Percentiles rank a stretch among this genome's conserved stretches.
Evolutionary conservation across 1,140 invertebrate species (phyloP).

Genomic region (Harpegnathos saltator): DNA sequence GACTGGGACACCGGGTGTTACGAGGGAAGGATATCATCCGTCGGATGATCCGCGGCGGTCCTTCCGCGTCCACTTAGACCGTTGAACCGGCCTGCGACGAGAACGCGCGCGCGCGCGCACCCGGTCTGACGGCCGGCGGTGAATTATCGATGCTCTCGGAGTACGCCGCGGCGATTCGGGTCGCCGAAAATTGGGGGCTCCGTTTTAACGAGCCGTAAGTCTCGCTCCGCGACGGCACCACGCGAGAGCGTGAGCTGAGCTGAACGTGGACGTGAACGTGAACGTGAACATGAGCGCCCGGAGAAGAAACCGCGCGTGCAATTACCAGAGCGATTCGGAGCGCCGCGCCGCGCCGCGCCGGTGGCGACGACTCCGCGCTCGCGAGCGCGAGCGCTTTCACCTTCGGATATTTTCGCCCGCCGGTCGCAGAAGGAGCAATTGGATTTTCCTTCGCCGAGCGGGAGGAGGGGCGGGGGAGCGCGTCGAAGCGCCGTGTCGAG

Average conservation of each 20-base stretch:
- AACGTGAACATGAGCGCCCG: background rate
- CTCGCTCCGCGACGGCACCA: slow-evolving; percentile 9
- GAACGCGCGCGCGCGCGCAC: too few relatives aligned
- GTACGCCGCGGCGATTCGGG: slow-evolving; percentile 29
- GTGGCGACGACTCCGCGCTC: background rate
- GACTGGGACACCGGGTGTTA: background rate
- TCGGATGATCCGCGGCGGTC: too few relatives aligned
- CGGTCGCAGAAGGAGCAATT: slow-evolving; percentile 25
- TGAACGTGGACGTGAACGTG: too few relatives aligned
- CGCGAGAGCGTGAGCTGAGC: too few relatives aligned
- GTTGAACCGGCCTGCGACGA: too few relatives aligned
- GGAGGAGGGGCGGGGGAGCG: too few relatives aligned
- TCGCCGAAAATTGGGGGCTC: slow-evolving; percentile 35
- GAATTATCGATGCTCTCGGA: slow-evolving; percentile 37
- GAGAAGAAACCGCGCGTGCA: slow-evolving; percentile 14
- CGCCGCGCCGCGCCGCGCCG: background rate
- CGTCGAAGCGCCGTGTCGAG: too few relatives aligned
- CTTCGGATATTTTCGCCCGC: slow-evolving; percentile 47
- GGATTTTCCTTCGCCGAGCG: too few relatives aligned
- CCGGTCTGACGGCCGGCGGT: slow-evolving; percentile 16
- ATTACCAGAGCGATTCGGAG: slow-evolving; percentile 34
- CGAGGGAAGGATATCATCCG: too few relatives aligned
- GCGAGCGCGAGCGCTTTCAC: slow-evolving; percentile 67
- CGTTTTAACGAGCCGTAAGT: slow-evolving; percentile 37
- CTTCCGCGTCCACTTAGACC: too few relatives aligned